Percentiles rank a stretch among this genome's conserved stretches.
phyloP scores from a whole-genome alignment of 2,888 invertebrate species.

The Napeogenes sylphis region DNA sequence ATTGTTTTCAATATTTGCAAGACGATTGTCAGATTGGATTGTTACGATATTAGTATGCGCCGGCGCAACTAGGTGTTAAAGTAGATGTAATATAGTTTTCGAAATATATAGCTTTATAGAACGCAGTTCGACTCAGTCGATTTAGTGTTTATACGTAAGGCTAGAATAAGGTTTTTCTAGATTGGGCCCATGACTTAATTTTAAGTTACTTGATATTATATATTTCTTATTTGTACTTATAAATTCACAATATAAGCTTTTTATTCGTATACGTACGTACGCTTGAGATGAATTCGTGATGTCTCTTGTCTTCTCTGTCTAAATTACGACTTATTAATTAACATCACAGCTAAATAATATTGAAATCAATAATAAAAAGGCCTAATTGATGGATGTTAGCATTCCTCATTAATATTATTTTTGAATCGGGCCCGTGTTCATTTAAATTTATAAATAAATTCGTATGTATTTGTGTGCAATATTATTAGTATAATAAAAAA shows the following conservation, averaged over 20 bases:
- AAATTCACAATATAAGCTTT: conserved; percentile 36
- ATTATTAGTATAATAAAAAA: no score
- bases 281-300: conserved; percentile 27
- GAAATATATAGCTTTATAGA: conserved; percentile 70
- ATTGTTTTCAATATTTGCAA: conserved; percentile 3
- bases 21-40: conserved; percentile 11
- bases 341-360: background rate
- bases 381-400: conserved; percentile 4
- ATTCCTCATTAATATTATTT: no score
- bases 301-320: conserved; percentile 33
- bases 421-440: no score
- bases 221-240: conserved; percentile 34
- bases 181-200: conserved; percentile 75
- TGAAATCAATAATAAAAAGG: background rate
- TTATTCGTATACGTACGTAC: conserved; percentile 47
- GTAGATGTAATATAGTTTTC: conserved; percentile 59
- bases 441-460: no score
- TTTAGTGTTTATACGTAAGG: conserved; percentile 61
- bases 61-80: conserved; percentile 38
- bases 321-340: conserved; percentile 29
- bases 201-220: conserved; percentile 60
- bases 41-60: conserved; percentile 22
- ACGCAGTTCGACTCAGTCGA: conserved; percentile 53
- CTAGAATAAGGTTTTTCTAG: conserved; percentile 66
- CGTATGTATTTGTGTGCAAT: no score